Base-by-base conservation (phyloP, 2,888 invertebrate species). In the Aproaerema taeniolella region DNA sequence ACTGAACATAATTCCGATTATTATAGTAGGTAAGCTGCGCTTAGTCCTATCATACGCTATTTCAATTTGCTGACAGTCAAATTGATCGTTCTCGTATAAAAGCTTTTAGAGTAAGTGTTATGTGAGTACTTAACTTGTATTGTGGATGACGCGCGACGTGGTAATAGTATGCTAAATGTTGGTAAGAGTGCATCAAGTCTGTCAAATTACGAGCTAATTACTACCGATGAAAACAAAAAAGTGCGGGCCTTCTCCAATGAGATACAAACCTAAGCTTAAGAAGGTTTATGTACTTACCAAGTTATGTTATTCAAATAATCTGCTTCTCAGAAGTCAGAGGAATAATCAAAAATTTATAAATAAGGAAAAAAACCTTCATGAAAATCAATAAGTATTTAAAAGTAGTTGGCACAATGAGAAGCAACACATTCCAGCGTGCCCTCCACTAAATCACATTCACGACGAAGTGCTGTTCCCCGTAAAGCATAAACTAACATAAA, bases 401-500 rank as follows among this genome's bases (percentile, higher is more conserved):
- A n/a, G n/a, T n/a, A n/a, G n/a, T n/a, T n/a, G n/a, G n/a, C n/a
- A n/a, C n/a, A n/a, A n/a, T n/a, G n/a, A n/a, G n/a, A n/a, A n/a
- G n/a, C n/a, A n/a, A n/a, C n/a, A n/a, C n/a, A n/a, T 20, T 20
- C 20, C 20, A 6, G n/a, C n/a, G 5, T 20, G 20, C 20, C 20
- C 20, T 20, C 20, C 8, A 20, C 20, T 20, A 20, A 20, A 69
- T 69, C 63, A 67, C 64, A 69, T 69, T 74, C 63, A 62, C 61
- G 67, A 61, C 64, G n/a, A 54, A 61, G 61, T 68, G 60, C 56
- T 61, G 59, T 61, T 72, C 66, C 58, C 75, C 65, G 79, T 81
- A 81, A 81, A 81, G 77, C 85, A 85, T 87, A 86, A 86, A 87
- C 86, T 85, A 82, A 87, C 85, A 86, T 86, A 87, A 85, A 87